phyloP scores from a whole-genome alignment of 2,888 invertebrate genomes.

The Agrochola lychnidis region DNA sequence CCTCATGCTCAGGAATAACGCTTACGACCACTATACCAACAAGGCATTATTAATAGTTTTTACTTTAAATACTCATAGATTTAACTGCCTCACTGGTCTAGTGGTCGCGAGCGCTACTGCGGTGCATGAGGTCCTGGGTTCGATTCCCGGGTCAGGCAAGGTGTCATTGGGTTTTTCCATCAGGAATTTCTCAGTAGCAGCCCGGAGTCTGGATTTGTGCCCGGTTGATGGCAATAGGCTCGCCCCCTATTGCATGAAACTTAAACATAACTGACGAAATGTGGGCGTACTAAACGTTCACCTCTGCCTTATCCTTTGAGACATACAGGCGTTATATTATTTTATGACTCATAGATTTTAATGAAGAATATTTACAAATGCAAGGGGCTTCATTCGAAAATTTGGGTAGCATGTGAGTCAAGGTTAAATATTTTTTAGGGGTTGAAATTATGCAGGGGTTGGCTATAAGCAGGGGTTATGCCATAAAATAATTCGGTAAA shows the following conservation, averaged over 20 bases:
- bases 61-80: no score
- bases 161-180: neutral
- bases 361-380: neutral
- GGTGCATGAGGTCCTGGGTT: neutral
- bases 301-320: no score
- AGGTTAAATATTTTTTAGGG: constrained; percentile 36
- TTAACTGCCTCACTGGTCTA: no score
- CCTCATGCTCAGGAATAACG: neutral
- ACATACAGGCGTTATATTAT: no score
- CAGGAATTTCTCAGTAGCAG: no score
- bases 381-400: neutral
- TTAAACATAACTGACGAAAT: no score
- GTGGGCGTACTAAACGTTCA: no score
- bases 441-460: constrained; percentile 30
- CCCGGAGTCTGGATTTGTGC: no score
- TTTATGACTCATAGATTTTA: neutral
- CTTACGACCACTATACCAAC: neutral
- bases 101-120: neutral
- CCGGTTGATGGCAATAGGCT: no score
- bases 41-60: neutral
- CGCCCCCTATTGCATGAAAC: no score
- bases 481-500: constrained; percentile 11
- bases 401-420: constrained; percentile 35
- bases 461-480: constrained; percentile 11
- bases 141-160: neutral